Conservation (phyloP, 2,113 vertebrate species). For the Dasyprocta punctata region DNA sequence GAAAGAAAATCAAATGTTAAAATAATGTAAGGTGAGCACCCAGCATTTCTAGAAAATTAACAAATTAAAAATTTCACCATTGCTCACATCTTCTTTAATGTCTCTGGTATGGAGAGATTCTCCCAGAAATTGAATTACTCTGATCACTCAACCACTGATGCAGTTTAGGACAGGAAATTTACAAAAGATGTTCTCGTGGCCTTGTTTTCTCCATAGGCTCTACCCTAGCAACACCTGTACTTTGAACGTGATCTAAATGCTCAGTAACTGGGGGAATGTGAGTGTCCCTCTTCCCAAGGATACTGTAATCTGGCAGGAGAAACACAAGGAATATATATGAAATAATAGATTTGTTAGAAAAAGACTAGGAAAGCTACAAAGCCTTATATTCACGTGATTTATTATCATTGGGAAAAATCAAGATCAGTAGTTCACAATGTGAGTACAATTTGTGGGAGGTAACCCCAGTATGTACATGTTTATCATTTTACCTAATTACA, state of each 20-base stretch:
- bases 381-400: neutral
- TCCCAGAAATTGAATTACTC: neutral
- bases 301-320: neutral
- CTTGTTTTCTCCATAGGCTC: accelerated
- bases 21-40: neutral
- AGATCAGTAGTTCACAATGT: neutral
- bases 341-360: neutral
- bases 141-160: neutral
- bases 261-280: too few relatives aligned
- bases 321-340: neutral
- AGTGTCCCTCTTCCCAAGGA: neutral
- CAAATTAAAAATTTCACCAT: neutral
- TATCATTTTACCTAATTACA: neutral
- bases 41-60: neutral
- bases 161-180: neutral
- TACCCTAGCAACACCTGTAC: neutral
- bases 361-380: neutral
- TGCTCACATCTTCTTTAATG: slow-evolving; percentile 24
- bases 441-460: neutral
- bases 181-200: too few relatives aligned
- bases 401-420: neutral
- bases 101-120: neutral
- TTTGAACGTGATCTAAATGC: neutral
- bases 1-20: neutral
- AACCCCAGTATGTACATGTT: neutral